These are phyloP conservation scores for Phacellophora camtschatica DNA, from an alignment of 30 jellyfish, hydroid and myxozoan species.

Conservation along the genomic window DNA sequence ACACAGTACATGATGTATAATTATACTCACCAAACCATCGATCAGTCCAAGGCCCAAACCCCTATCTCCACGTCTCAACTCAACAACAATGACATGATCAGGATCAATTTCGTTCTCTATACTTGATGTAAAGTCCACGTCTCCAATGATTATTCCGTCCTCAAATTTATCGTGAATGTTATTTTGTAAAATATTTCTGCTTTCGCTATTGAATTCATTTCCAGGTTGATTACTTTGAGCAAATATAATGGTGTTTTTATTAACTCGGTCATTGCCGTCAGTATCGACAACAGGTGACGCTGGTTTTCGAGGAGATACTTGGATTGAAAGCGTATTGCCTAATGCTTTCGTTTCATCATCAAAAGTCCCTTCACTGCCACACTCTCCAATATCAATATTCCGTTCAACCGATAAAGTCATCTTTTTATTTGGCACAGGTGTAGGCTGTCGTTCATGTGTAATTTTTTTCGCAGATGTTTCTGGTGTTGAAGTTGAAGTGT, in stretches of 20 bases:
- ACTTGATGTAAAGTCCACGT: slow-evolving; percentile 2
- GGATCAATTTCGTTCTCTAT: background rate
- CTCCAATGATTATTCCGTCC: slow-evolving; percentile 13
- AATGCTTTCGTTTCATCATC: background rate
- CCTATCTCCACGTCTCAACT: slow-evolving; percentile 63
- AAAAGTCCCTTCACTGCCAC: background rate
- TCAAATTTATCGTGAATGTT: background rate
- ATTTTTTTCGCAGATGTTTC: background rate
- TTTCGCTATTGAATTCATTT: background rate
- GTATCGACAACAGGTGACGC: background rate
- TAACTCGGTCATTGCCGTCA: background rate
- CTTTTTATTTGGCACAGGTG: background rate
- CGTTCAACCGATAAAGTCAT: background rate
- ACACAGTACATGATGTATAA: background rate
- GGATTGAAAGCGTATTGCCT: slow-evolving; percentile 34
- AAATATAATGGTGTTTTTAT: background rate
- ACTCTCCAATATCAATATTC: background rate
- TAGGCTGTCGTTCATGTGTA: slow-evolving; percentile 12
- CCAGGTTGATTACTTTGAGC: slow-evolving; percentile 31
- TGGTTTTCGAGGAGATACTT: slow-evolving; percentile 3
- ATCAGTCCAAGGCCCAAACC: slow-evolving; percentile 97
- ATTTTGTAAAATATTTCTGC: background rate
- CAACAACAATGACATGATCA: slow-evolving; percentile 77
- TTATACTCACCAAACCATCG: slow-evolving; percentile 89
- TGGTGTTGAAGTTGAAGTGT: no score